These are phyloP conservation scores for Catostomus latipinnis DNA, from an alignment of 2,797 vertebrate genomes.

Conservation along the genomic window DNA sequence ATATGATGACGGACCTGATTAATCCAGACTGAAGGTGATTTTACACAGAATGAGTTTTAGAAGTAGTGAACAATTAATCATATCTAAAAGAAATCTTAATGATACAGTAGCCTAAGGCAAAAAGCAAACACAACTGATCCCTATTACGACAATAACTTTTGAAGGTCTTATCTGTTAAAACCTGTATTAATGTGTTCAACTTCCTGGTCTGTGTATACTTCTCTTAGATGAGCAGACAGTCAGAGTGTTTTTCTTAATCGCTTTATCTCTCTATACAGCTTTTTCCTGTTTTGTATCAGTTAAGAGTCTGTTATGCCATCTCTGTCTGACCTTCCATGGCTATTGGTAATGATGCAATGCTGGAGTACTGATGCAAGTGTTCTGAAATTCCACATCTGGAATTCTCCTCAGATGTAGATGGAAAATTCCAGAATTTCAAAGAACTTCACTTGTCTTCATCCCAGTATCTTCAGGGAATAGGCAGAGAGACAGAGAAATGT, in stretches of 20 bases:
- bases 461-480: not conserved
- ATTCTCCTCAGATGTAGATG: constrained; percentile 18
- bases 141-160: not conserved
- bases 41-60: constrained; percentile 12
- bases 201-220: constrained; percentile 6
- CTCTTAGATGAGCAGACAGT: constrained; percentile 21
- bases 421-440: constrained; percentile 23
- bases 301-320: constrained; percentile 4
- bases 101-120: not conserved
- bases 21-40: constrained; percentile 37
- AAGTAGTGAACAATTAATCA: not conserved
- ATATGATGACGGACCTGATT: constrained; percentile 40
- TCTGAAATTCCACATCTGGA: constrained; percentile 61
- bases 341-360: constrained; percentile 55
- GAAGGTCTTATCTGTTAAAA: not conserved
- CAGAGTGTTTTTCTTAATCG: constrained; percentile 28
- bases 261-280: constrained; percentile 18
- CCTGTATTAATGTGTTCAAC: not conserved
- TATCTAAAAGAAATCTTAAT: not conserved
- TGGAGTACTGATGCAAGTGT: constrained; percentile 58
- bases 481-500: not conserved
- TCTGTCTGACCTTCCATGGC: constrained; percentile 17
- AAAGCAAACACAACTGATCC: not conserved
- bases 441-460: constrained; percentile 4
- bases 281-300: constrained; percentile 36